Evolutionary conservation across 1,140 invertebrate species (phyloP).

Genomic region (Aethina tumida): DNA sequence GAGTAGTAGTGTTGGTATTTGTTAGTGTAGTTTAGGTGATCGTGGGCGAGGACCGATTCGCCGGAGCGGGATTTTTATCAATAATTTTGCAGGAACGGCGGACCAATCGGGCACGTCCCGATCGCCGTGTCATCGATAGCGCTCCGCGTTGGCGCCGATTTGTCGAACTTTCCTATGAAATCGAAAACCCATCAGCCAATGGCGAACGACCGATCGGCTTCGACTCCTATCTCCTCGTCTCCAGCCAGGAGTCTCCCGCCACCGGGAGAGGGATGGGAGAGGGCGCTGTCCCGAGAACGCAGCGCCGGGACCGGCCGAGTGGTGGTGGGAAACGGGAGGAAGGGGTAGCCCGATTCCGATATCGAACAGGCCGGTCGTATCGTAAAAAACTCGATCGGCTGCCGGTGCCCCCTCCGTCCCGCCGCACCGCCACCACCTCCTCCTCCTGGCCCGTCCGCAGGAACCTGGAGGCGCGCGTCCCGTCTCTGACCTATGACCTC

Average conservation of each 20-base stretch:
- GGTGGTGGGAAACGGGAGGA: background rate
- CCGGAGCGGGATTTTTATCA: too few species aligned
- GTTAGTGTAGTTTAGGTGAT: too few species aligned
- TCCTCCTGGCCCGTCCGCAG: conserved; percentile 10
- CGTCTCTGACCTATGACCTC: conserved; percentile 21
- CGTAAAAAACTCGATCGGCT: conserved; percentile 29
- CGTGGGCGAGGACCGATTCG: too few species aligned
- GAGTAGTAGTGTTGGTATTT: too few species aligned
- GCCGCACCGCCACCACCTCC: conserved; percentile 7
- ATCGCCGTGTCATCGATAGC: too few species aligned
- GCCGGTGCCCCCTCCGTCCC: conserved; percentile 8
- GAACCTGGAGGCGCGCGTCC: conserved; percentile 9
- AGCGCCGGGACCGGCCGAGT: background rate
- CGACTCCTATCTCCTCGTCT: conserved; percentile 11
- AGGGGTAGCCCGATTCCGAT: conserved; percentile 17
- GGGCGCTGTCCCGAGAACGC: conserved; percentile 1
- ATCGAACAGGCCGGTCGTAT: conserved; percentile 22
- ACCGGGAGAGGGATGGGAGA: conserved; percentile 9
- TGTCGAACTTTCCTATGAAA: too few species aligned
- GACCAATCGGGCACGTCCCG: too few species aligned
- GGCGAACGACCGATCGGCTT: conserved; percentile 7
- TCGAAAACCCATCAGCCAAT: conserved; percentile 18
- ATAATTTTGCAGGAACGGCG: too few species aligned
- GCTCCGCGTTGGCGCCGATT: too few species aligned
- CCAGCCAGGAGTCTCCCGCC: conserved; percentile 6